Evolutionary conservation across 2,888 invertebrate genomes (phyloP).

Genomic region (Trissonchulus latispiculum): DNA sequence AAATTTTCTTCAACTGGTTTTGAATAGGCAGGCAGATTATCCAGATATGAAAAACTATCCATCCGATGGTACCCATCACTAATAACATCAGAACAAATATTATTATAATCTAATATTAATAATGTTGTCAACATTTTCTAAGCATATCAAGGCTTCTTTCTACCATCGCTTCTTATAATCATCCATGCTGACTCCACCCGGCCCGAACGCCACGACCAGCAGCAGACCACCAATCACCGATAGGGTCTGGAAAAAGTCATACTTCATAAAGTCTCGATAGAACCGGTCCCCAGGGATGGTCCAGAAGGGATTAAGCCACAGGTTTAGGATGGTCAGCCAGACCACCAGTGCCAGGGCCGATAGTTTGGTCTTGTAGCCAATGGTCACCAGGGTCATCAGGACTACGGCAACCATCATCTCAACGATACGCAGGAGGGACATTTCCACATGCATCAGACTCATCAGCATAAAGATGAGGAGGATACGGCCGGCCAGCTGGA

Average conservation of each 20-base stretch:
- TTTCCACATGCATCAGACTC: slow-evolving; percentile 83
- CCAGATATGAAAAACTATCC: too few relatives aligned
- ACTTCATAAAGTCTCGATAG: slow-evolving; percentile 96
- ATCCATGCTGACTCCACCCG: slow-evolving; percentile 98
- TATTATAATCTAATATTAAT: too few relatives aligned
- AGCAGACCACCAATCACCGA: slow-evolving; percentile 96
- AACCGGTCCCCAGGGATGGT: slow-evolving; percentile 84
- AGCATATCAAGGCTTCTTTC: not conserved
- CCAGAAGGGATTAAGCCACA: slow-evolving; percentile 99
- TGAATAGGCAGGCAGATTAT: too few relatives aligned
- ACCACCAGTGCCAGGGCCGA: slow-evolving; percentile 85
- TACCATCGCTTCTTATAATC: slow-evolving; percentile 99
- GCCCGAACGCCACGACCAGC: slow-evolving; percentile 94
- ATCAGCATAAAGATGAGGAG: slow-evolving; percentile 97
- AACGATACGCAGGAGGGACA: slow-evolving; percentile 62
- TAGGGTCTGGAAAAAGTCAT: slow-evolving; percentile 95
- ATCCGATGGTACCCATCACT: too few relatives aligned
- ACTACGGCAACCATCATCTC: slow-evolving; percentile 76
- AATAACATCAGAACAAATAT: too few relatives aligned
- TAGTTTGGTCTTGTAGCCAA: slow-evolving; percentile 97
- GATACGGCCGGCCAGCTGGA: slow-evolving; percentile 88
- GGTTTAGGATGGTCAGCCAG: slow-evolving; percentile 75
- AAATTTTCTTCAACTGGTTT: too few relatives aligned
- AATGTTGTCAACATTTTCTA: too few relatives aligned
- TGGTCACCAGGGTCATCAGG: slow-evolving; percentile 85